Evolutionary conservation across 2,797 vertebrate species (phyloP), one percentile per base, ranked within the genome.

Genomic region (Acomys russatus): DNA sequence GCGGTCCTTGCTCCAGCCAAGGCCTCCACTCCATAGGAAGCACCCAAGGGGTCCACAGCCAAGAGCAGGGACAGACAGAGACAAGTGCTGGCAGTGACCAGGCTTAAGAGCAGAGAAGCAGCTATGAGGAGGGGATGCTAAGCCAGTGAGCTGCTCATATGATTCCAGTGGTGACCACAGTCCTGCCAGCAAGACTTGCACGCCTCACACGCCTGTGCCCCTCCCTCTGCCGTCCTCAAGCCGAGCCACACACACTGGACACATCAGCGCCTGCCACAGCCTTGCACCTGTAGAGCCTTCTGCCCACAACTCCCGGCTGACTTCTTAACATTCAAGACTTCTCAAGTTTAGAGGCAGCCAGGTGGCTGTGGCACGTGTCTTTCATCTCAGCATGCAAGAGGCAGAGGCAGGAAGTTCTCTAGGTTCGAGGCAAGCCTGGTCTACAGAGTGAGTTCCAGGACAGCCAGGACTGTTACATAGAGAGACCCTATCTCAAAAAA

Each of bases 301-400:
- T n/a, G 88, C 56, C 68, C 51, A 8, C 38, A 73, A 87, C 28
- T 38, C 7, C 22, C 0, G 1, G 56, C 44, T 95, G 23, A 80
- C n/a, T 22, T 14, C 74, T 83, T 83, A 71, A 87, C 35, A 92
- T 30, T 88, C 70, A 88, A 15, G 56, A 88, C 35, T 94, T 9
- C 44, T 44, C 44, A 44, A 44, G 44, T 44, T 44, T 44, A 49
- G 38, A 49, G 73, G 23, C 73, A 76, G 73, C 38, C 73, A 49
- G 73, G 11, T 38, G 28, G 14, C 28, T 23, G 23, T 9, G 1
- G 23, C 73, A 28, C 38, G 28, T 1, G 11, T 38, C 73, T 49
- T 76, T 76, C 44, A 76, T 76, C 11, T 11, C 2, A 76, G 73
- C 73, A 49, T 38, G 44, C 73, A 49, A 11, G 44, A 49, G 73